Percentiles rank a stretch among this genome's conserved stretches.
phyloP scores from a whole-genome alignment of 2,888 invertebrate genomes.

The Eutolmus rufibarbis region DNA sequence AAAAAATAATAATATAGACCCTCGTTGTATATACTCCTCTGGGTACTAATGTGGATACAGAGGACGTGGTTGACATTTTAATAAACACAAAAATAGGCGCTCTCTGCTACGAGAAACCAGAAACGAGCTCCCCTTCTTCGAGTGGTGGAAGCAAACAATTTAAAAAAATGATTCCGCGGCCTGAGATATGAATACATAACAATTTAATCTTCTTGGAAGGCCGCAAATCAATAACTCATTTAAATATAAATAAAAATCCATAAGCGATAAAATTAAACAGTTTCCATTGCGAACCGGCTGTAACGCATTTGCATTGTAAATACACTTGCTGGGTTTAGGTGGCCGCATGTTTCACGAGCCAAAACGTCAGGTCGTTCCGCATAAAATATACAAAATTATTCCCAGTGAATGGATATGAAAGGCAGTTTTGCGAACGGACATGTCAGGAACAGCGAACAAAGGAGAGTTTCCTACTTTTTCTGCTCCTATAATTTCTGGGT shows the following conservation, averaged over 20 bases:
- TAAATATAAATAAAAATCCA: background rate
- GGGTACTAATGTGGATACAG: background rate
- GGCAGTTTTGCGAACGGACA: background rate
- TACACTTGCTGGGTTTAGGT: background rate
- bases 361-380: background rate
- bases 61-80: background rate
- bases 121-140: background rate
- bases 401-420: background rate
- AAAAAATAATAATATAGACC: background rate
- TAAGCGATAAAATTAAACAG: background rate
- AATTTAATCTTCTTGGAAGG: background rate
- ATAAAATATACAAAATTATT: background rate
- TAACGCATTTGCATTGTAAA: background rate
- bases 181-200: background rate
- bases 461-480: background rate
- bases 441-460: background rate
- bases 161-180: background rate
- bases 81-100: background rate
- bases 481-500: background rate
- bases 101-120: background rate
- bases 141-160: background rate
- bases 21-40: background rate
- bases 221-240: background rate
- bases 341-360: background rate
- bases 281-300: background rate